Conservation (phyloP, 2,888 invertebrate genomes). For the Peribatodes rhomboidaria region DNA sequence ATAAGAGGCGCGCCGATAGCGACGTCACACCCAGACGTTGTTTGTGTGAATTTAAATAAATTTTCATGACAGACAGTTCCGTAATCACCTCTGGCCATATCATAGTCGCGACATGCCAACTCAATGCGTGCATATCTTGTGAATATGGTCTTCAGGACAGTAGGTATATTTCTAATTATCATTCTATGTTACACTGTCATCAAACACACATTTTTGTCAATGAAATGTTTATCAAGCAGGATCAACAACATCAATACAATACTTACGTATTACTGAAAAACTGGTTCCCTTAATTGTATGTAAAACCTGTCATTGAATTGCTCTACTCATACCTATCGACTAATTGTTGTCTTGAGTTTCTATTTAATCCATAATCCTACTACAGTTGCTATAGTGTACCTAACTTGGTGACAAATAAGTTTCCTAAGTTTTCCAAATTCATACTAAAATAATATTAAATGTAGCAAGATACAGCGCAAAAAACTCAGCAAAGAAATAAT, state of each 20-base stretch:
- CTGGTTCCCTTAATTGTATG: slow-evolving; percentile 1
- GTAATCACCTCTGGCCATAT: slow-evolving; percentile 83
- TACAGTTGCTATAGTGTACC: not conserved
- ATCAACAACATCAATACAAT: too few relatives aligned
- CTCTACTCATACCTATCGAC: not conserved
- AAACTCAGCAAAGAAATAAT: not conserved
- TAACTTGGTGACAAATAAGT: not conserved
- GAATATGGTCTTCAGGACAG: slow-evolving; percentile 54
- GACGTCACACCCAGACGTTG: slow-evolving; percentile 87
- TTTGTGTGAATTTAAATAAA: slow-evolving; percentile 87
- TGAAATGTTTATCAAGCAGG: slow-evolving; percentile 1
- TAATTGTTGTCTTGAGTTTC: not conserved
- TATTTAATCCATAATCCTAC: not conserved
- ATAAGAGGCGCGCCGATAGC: slow-evolving; percentile 86
- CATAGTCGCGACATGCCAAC: slow-evolving; percentile 77
- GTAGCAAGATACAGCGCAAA: not conserved
- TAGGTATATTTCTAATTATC: slow-evolving; percentile 43
- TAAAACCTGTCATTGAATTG: slow-evolving; percentile 3
- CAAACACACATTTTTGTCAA: not conserved
- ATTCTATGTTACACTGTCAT: not conserved
- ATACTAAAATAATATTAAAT: not conserved
- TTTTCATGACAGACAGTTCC: slow-evolving; percentile 87
- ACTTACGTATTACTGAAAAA: slow-evolving; percentile 5
- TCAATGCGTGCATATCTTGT: slow-evolving; percentile 62
- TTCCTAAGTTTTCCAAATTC: not conserved